Percentiles rank a stretch among this genome's conserved stretches.
Evolutionary conservation across 1,140 invertebrate genomes (phyloP).

Genomic region (Nephotettix cincticeps): DNA sequence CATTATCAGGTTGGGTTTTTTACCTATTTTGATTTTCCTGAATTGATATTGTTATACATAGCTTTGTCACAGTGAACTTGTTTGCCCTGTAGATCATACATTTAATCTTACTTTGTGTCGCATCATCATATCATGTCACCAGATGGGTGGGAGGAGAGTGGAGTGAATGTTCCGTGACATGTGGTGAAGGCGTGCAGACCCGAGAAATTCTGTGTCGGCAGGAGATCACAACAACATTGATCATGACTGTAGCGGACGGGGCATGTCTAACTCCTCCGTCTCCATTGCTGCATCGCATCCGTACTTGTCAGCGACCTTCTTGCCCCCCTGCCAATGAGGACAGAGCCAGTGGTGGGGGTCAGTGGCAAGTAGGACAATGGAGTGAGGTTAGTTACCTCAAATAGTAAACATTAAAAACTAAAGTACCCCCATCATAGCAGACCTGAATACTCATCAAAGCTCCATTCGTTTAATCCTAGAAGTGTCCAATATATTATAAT

Average conservation of each 20-base stretch:
- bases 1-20: too few relatives aligned
- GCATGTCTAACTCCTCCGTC: slow-evolving; percentile 40
- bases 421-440: too few relatives aligned
- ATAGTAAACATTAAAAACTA: too few relatives aligned
- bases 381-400: slow-evolving; percentile 3
- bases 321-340: slow-evolving; percentile 11
- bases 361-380: neutral
- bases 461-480: too few relatives aligned
- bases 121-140: too few relatives aligned
- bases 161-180: slow-evolving; percentile 38
- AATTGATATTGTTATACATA: too few relatives aligned
- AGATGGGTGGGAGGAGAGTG: slow-evolving; percentile 41
- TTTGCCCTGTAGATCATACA: too few relatives aligned
- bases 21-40: too few relatives aligned
- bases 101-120: too few relatives aligned
- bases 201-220: slow-evolving; percentile 40
- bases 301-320: slow-evolving; percentile 29
- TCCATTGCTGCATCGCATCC: slow-evolving; percentile 29
- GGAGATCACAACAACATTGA: slow-evolving; percentile 45
- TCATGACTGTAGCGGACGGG: slow-evolving; percentile 47
- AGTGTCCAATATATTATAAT: too few relatives aligned
- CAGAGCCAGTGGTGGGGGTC: neutral
- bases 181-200: slow-evolving; percentile 37
- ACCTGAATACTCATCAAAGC: too few relatives aligned
- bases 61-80: too few relatives aligned